Conservation (phyloP, 2,888 invertebrate genomes). For the Mesoligia furuncula region DNA sequence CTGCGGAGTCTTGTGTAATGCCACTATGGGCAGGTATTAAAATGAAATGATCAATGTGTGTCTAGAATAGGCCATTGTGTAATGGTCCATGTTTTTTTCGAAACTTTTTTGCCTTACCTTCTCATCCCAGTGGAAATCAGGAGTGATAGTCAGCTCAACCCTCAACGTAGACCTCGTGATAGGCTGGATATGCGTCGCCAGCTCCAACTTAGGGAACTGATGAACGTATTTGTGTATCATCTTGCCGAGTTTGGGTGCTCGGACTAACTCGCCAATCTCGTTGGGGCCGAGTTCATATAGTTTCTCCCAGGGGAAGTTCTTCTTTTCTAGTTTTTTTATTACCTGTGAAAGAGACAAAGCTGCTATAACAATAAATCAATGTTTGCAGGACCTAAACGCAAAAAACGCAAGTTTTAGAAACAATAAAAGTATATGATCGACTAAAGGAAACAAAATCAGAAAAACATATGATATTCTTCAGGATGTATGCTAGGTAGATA, state of each 20-base stretch:
- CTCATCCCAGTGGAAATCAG: conserved; percentile 99
- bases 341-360: conserved; percentile 72
- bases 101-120: conserved; percentile 90
- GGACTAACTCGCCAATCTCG: conserved; percentile 97
- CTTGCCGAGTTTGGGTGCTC: conserved; percentile 97
- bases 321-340: conserved; percentile 99
- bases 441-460: too few species aligned
- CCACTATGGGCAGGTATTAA: not conserved
- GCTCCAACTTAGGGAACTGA: conserved; percentile 98
- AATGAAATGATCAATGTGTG: not conserved
- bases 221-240: conserved; percentile 98
- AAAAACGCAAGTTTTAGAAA: too few species aligned
- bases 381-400: too few species aligned
- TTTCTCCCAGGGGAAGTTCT: conserved; percentile 98
- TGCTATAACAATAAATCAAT: not conserved
- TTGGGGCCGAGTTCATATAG: conserved; percentile 99
- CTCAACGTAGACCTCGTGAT: conserved; percentile 98
- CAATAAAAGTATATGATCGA: too few species aligned
- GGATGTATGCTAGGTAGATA: too few species aligned
- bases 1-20: too few species aligned
- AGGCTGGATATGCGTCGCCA: conserved; percentile 99
- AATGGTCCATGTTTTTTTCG: not conserved
- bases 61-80: not conserved
- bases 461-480: too few species aligned
- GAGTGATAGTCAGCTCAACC: conserved; percentile 99